Percentiles rank a stretch among this genome's conserved stretches.
Conservation (phyloP, 2,888 invertebrate species). For the Tribolium freemani region DNA sequence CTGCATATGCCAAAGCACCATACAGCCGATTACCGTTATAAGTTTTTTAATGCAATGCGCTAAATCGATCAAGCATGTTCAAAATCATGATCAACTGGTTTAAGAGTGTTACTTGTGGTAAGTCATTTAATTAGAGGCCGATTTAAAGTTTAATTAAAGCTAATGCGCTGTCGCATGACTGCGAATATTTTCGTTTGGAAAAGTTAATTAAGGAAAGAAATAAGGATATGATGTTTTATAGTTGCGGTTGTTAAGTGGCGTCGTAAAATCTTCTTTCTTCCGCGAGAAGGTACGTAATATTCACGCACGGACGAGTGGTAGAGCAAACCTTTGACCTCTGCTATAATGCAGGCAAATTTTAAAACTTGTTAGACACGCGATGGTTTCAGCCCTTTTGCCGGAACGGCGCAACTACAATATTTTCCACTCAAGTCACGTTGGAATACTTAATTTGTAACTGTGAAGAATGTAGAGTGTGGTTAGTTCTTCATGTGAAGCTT, state of each 20-base stretch:
- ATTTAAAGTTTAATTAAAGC: slow-evolving; percentile 25
- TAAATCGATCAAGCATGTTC: slow-evolving; percentile 28
- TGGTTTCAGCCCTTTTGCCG: slow-evolving; percentile 8
- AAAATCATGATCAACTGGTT: slow-evolving; percentile 27
- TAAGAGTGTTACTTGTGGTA: slow-evolving; percentile 13
- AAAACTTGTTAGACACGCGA: slow-evolving; percentile 7
- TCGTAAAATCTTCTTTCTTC: slow-evolving; percentile 16
- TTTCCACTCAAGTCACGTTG: slow-evolving; percentile 8
- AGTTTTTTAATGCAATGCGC: slow-evolving; percentile 27
- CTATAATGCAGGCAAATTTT: slow-evolving; percentile 11
- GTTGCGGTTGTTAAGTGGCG: not conserved
- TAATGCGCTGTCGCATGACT: not conserved
- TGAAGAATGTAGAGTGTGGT: not conserved
- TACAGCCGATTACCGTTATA: slow-evolving; percentile 23
- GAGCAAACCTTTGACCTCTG: slow-evolving; percentile 15
- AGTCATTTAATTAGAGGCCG: slow-evolving; percentile 15
- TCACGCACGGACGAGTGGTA: slow-evolving; percentile 9
- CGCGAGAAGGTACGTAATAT: slow-evolving; percentile 1
- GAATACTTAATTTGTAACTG: not conserved
- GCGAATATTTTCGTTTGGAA: slow-evolving; percentile 1
- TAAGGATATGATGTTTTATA: not conserved
- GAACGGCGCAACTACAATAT: not conserved
- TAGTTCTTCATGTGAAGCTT: not conserved
- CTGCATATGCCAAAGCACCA: slow-evolving; percentile 27
- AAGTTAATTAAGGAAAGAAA: slow-evolving; percentile 11